Base-by-base conservation (phyloP, 2,797 vertebrate species). In the Eurystomus glaucurus region DNA sequence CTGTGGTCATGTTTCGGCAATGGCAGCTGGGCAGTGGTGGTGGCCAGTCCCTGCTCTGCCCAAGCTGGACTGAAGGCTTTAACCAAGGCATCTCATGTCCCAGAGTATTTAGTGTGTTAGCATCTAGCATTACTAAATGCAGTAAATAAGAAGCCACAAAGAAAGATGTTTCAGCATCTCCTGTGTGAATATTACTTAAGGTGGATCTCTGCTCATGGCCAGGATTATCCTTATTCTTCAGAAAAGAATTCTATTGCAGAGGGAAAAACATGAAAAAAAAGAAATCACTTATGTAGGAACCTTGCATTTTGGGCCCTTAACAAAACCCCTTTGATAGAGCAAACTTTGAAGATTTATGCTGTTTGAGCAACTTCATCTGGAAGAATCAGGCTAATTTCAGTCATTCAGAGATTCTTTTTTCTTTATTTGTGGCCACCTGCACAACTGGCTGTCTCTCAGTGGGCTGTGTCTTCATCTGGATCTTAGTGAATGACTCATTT, bases 381-480 rank as follows among this genome's bases (percentile, higher is more conserved):
- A 88, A 91, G 16, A 90, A 85, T 70, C 28, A 25, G 64, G 31
- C 60, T 93, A 35, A 94, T 94, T 91, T 82, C 74, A 89, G 41
- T 68, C 61, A 90, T 45, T 77, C 78, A 35, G 35, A 86, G 25
- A 80, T 65, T 60, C 4, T 6, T 85, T 87, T 69, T 68, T 43
- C n/a, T 45, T 70, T 26, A 18, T 80, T 83, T 78, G 45, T 54
- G 25, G 79, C 88, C 92, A 94, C 85, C 92, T 93, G 90, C 85
- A 75, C 11, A 90, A 75, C 68, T 93, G 60, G 17, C 41, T 68
- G 9, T 71, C 26, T 93, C 90, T 88, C 76, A 93, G 5, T 13
- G 31, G 25, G 39, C 51, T 65, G 8, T n/a, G 35, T 64, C 71
- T 65, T 94, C 70, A 82, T 93, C 78, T 74, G 71, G 60, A 85